Base-by-base conservation (phyloP, 2,113 vertebrate species). In the Thamnophis sirtalis region DNA sequence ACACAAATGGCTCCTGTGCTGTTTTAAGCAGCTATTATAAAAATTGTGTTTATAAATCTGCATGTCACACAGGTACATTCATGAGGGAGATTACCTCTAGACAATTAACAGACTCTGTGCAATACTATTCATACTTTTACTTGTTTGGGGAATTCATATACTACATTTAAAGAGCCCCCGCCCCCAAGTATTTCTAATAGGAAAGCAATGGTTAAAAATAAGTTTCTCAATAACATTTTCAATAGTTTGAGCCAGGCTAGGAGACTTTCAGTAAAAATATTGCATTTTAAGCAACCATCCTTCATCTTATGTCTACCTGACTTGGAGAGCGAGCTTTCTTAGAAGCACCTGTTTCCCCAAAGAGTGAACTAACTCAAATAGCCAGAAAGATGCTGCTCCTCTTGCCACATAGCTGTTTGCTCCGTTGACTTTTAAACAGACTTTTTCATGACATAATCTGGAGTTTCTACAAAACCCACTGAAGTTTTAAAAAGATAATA, bases 391-490 rank as follows among this genome's bases (percentile, higher is more conserved):
- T 19, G n/a, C 9, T 21, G 21, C 22, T 63, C 5, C 87, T 60
- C 11, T 58, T 58, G 10, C 54, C 38, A 58, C 53, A 43, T 19
- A 88, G 53, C 33, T 22, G 9, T 56, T 22, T 4, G 3, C 4
- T 43, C 53, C 5, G 2, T 38, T 88, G 19, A 38, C 87, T 91
- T n/a, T 38, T 0, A 0, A 84, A 10, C 28, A 22, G 24, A 85
- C n/a, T 19, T 38, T 84, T 85, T 28, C 7, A 49, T 0, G 84
- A 84, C 2, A 51, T 54, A 55, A 0, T 2, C 0, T 49, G 0
- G 21, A 84, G 43, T 48, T 89, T 21, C 43, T 38, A 11, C 24
- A 53, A 19, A 28, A 4, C 3, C 28, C 5, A 6, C 1, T 33
- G 26, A 26, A 9, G 11, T 22, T 85, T 60, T 49, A 9, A 38